Percentiles rank a stretch among this genome's conserved stretches.
phyloP scores from a whole-genome alignment of 2,888 invertebrate species.

The Pachymerium ferrugineum region DNA sequence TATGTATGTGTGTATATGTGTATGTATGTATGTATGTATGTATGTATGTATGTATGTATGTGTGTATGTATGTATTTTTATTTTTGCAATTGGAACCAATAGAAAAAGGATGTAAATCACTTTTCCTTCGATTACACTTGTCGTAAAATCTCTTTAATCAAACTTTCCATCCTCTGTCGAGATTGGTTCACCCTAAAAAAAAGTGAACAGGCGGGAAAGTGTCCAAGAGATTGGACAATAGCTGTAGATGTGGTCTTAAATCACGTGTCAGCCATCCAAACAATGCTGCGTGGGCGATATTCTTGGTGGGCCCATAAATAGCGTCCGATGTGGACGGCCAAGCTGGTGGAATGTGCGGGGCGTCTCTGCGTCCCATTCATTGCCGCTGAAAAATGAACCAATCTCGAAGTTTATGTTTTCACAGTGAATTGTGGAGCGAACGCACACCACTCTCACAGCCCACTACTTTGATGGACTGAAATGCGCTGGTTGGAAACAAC shows the following conservation, averaged over 20 bases:
- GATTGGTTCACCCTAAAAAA: background rate
- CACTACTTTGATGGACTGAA: background rate
- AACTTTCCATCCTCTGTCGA: background rate
- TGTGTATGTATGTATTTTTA: no score
- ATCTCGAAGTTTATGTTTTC: slow-evolving; percentile 28
- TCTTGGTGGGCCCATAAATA: slow-evolving; percentile 1
- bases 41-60: no score
- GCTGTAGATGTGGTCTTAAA: slow-evolving; percentile 1
- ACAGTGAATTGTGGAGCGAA: background rate
- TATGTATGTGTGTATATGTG: no score
- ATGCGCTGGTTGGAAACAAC: background rate
- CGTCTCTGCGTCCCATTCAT: slow-evolving; percentile 21
- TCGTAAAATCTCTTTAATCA: background rate
- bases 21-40: no score
- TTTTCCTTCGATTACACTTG: background rate
- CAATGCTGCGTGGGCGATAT: slow-evolving; percentile 13
- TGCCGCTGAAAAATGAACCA: slow-evolving; percentile 32
- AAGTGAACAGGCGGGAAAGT: background rate
- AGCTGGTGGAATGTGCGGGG: background rate
- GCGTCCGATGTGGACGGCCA: background rate
- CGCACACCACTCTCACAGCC: slow-evolving; percentile 20
- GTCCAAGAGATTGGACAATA: slow-evolving; percentile 13
- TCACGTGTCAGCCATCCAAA: slow-evolving; percentile 13
- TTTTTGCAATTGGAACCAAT: background rate
- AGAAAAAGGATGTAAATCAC: background rate